A percentile compares a stretch with the other conserved stretches of the same genome.
phyloP scores from a whole-genome alignment of 2,888 invertebrate species.

The Barypeithes pellucidus region DNA sequence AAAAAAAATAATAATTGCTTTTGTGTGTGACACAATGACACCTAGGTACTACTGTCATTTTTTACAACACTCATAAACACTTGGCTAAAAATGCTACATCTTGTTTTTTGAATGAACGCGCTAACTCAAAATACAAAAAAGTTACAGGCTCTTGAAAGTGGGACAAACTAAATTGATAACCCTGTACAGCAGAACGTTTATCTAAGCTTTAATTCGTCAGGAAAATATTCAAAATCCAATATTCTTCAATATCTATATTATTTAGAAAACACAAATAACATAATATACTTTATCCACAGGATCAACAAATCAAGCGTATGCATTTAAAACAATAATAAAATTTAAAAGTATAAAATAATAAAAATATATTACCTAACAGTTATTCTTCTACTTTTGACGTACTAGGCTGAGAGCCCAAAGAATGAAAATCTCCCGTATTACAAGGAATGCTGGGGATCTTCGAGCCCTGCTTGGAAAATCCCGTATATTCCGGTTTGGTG shows the following conservation, averaged over 20 bases:
- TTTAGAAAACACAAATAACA: conserved; percentile 2
- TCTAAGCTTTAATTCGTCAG: too few species aligned
- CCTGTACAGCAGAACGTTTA: too few species aligned
- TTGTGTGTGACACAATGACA: too few species aligned
- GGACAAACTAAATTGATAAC: too few species aligned
- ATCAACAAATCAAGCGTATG: conserved; percentile 12
- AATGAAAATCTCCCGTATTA: conserved; percentile 74
- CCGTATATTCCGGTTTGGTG: conserved; percentile 73
- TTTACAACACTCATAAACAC: too few species aligned
- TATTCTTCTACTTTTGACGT: conserved; percentile 33
- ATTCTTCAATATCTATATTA: background rate
- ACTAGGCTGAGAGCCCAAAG: conserved; percentile 31
- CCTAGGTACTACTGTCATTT: too few species aligned
- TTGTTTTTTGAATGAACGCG: too few species aligned
- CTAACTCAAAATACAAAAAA: too few species aligned
- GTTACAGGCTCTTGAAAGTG: too few species aligned
- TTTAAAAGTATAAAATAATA: background rate
- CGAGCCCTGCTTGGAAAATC: conserved; percentile 76
- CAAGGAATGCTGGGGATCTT: conserved; percentile 80
- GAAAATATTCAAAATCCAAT: background rate
- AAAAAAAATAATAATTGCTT: too few species aligned
- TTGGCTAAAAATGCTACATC: too few species aligned
- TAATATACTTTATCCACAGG: background rate
- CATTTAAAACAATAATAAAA: conserved; percentile 11
- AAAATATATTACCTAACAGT: background rate